phyloP scores from a whole-genome alignment of 2,888 invertebrate species.

The Dicyrtoma fusca region DNA sequence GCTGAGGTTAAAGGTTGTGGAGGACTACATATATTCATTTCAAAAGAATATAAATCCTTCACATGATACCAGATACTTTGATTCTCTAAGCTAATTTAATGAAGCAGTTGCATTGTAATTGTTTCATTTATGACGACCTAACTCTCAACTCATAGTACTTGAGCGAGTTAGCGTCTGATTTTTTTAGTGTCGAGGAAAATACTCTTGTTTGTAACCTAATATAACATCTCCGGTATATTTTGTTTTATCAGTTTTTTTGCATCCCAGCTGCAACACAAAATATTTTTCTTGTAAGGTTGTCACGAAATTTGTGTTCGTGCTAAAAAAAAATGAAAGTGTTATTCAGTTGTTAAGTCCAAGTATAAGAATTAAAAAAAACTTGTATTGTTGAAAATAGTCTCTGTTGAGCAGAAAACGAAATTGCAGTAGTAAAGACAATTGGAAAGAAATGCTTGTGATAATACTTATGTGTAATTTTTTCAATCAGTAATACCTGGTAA shows the following conservation, averaged over 20 bases:
- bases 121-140: constrained; percentile 27
- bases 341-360: neutral
- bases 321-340: constrained; percentile 1
- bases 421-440: neutral
- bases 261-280: neutral
- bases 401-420: constrained; percentile 26
- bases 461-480: no score
- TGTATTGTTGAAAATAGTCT: constrained; percentile 2
- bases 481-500: no score
- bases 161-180: constrained; percentile 23
- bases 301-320: neutral
- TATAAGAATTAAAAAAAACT: neutral
- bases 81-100: constrained; percentile 8
- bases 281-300: constrained; percentile 4
- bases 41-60: neutral
- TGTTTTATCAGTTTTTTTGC: constrained; percentile 3
- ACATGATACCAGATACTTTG: neutral
- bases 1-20: constrained; percentile 64
- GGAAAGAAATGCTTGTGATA: no score
- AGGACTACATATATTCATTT: neutral
- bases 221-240: neutral
- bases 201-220: neutral
- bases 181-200: neutral
- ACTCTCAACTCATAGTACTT: constrained; percentile 16
- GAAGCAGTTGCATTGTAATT: neutral